Base-by-base conservation (phyloP, 2,888 invertebrate species). In the Cataglyphis cursor region DNA sequence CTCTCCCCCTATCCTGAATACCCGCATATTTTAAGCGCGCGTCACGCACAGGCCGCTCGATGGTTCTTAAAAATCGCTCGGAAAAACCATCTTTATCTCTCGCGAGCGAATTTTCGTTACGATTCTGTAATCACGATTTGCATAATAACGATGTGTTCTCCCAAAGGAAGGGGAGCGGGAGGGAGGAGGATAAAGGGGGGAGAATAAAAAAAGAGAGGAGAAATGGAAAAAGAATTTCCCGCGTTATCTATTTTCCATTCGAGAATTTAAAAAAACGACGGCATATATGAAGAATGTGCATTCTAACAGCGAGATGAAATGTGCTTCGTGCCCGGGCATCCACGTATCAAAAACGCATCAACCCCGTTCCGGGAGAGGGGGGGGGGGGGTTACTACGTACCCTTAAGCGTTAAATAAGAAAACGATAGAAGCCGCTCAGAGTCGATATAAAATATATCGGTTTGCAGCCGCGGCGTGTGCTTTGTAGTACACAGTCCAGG, bases 321-420 rank as follows among this genome's bases (percentile, higher is more conserved):
- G 51, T n/a, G 35, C n/a, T 65, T 76, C 12, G 41, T 54, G 38
- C n/a, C 51, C 64, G n/a, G 24, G 54, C 66, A 66, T 65, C 65
- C 38, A 15, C 28, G 54, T 65, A 76, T 76, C 66, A 76, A 66
- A 76, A 66, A 41, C 57, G 24, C 66, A 76, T 66, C 66, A 76
- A 21, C 66, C 18, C 24, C 31, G 54, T n/a, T 28, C 41, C 21
- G 24, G 24, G 24, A 0, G 24, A 1, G 24, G 24, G 1, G 24
- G 24, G 24, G 1, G 24, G 24, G 24, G 24, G 24, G 18, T 24
- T 57, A 28, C 54, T 15, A 18, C 61, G 24, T 48, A 48, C 31
- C 57, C 66, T 66, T 76, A 65, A 66, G 41, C 66, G 54, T 41
- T 76, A 76, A 76, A 76, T 76, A 76, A 76, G 76, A 41, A 66